Evolutionary conservation across 2,113 vertebrate genomes (phyloP), one percentile per base, ranked within the genome.

Genomic region (Ailuropoda melanoleuca): DNA sequence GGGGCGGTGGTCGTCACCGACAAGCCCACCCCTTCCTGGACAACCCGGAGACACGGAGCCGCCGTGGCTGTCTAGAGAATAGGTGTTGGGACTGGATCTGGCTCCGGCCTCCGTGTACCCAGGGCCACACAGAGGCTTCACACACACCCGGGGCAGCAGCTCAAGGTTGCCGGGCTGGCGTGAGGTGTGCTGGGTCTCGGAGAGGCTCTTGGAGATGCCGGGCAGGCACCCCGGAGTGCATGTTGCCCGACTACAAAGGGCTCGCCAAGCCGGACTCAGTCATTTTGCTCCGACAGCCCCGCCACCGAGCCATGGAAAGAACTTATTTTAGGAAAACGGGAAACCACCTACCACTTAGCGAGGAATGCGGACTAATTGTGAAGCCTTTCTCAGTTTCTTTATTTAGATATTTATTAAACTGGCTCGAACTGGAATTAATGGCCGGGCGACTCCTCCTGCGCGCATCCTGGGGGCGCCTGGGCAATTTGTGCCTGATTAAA

Each of bases 371-470:
- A 87, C 92, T 95, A 93, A 96, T 96, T 89, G 96, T 19, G 97
- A 97, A 88, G 68, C 37, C 8, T 8, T 37, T 24, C 66, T 95
- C 97, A 74, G 92, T 50, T 39, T 88, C 56, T 26, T 98, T 95
- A 96, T 97, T 98, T 97, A 98, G 97, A 91, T 93, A 95, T 97
- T 97, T 98, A 97, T 98, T 98, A 98, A 97, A 98, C 93, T 58
- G 14, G 4, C 46, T 97, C 56, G 60, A 84, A 56, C 88, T 72
- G 97, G 97, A 96, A 88, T 96, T 96, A 95, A 85, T 83, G 93
- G 58, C 94, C 19, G 34, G 53, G 64, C 55, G 90, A 92, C 37
- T 97, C 48, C 39, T 50, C 53, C 2, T 17, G 60, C n/a, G 81
- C 50, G 43, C 26, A 92, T 14, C 14, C 97, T 74, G 88, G 91